Base-by-base conservation (phyloP, 2,113 vertebrate species). In the Percopsis transmontana region DNA sequence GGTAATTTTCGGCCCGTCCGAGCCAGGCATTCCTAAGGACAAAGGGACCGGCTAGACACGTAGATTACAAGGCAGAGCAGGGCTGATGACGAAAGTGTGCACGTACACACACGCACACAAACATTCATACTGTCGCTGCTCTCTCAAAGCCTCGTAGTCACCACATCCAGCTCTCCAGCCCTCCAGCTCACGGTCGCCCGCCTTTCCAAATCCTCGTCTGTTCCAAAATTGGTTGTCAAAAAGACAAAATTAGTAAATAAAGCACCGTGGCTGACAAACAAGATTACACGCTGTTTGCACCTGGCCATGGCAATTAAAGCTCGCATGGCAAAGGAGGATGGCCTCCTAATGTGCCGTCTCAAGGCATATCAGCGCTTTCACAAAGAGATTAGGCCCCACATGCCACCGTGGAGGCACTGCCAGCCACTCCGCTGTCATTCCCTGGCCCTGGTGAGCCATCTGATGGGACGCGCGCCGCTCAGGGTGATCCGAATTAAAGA, bases 201-300 rank as follows among this genome's bases (percentile, higher is more conserved):
- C 77, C 59, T 62, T 59, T 51, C 59, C 68, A 79, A 85, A 87
- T 81, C 80, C 74, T 62, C 68, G 70, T 74, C 74, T 72, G 54
- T 77, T 85, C 85, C 77, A 80, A 82, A 87, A 88, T 86, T 86
- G 84, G 88, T 89, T 87, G 90, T 89, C 89, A 87, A 87, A 85
- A 64, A 81, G 82, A 85, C 76, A 3, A 68, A 91, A 90, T 87
- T 90, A 79, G 81, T 86, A 89, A 89, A 85, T 82, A 85, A 84
- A 90, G 88, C 72, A 68, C 68, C 58, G 78, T 27, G 53, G 68
- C 76, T 88, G 89, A 91, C 87, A 91, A 89, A 92, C 85, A 91
- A 76, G 87, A 91, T 91, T 88, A 84, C 90, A 87, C 76, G 86
- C 85, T 85, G 88, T 90, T 87, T 91, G 87, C 90, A 92, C 89